Evolutionary conservation across 2,797 vertebrate species (phyloP), one percentile per base, ranked within the genome.

Genomic region (Gallinago stenura): DNA sequence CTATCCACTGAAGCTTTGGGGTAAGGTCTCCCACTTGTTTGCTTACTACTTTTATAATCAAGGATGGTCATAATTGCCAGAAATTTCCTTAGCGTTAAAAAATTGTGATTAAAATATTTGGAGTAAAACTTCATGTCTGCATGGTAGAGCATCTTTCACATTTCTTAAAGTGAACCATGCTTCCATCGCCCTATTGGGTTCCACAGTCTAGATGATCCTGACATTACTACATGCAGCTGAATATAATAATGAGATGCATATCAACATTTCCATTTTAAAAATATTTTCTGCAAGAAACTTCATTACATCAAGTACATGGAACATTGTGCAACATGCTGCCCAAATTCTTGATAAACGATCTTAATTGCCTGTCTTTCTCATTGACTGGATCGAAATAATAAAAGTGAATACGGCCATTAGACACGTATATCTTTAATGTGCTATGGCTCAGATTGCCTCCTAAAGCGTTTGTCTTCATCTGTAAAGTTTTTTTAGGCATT

Each of bases 391-490:
- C 90, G 82, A 92, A 93, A 86, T 73, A 87, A 81, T 69, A 69
- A 73, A 95, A 93, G 35, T 54, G 22, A 89, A 91, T 78, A 65
- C 3, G 37, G 20, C 48, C 45, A 58, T 93, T 86, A 86, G 45
- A 48, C 25, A 60, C 21, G 9, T 22, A 18, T 93, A 39, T 87
- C 70, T 95, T 83, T 81, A 79, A 79, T 39, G 10, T 90, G 18
- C 41, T 94, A 81, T 83, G 89, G 57, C 51, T 95, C 82, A 82
- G 79, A 62, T 90, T 90, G 39, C 64, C 20, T 96, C 17, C 79
- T 93, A 69, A 91, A 62, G 69, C 0, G 0, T 86, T 69, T 82
- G 73, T 75, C 81, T 83, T 33, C 12, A 41, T 71, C 28, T 83
- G 41, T 90, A 82, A 90, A 96, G 65, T 50, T 62, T 92, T 95